These are phyloP conservation scores for Orthonychiurus folsomi DNA, from an alignment of 2,888 invertebrate genomes.

Conservation along the genomic window DNA sequence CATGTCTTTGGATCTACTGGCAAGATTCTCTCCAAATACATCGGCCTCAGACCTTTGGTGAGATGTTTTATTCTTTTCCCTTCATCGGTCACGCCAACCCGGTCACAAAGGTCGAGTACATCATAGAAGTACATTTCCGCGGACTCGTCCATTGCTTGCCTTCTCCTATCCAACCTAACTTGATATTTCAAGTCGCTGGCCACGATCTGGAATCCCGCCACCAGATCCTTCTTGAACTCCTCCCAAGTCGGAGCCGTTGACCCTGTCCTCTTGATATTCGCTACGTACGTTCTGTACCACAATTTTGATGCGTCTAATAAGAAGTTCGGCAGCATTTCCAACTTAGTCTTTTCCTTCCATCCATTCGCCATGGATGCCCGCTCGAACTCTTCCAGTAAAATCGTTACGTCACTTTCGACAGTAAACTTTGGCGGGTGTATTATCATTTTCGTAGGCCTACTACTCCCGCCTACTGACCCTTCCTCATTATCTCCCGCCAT, in stretches of 20 bases:
- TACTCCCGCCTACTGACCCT: not conserved
- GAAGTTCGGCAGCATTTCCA: slow-evolving; percentile 8
- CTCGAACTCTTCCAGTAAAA: slow-evolving; percentile 7
- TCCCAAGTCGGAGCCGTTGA: not conserved
- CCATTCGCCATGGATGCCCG: not conserved
- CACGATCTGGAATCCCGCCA: not conserved
- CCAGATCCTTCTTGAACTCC: not conserved
- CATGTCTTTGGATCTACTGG: not conserved
- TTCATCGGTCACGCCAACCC: not conserved
- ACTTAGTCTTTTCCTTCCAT: slow-evolving; percentile 3
- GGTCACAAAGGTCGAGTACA: not conserved
- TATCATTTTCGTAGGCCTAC: not conserved
- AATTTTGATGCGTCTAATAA: not conserved
- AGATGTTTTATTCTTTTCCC: not conserved
- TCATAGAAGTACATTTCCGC: slow-evolving; percentile 6
- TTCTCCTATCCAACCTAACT: slow-evolving; percentile 1
- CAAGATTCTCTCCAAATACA: not conserved
- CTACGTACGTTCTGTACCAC: slow-evolving; percentile 2
- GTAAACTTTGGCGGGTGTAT: slow-evolving; percentile 7
- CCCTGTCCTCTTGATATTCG: not conserved
- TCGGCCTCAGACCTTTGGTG: not conserved
- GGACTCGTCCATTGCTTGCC: not conserved
- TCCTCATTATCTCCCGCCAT: not conserved
- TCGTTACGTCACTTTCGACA: not conserved
- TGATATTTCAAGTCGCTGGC: not conserved